Evolutionary conservation across 1,140 invertebrate species (phyloP), one percentile per base, ranked within the genome.

Genomic region (Conus ventricosus): DNA sequence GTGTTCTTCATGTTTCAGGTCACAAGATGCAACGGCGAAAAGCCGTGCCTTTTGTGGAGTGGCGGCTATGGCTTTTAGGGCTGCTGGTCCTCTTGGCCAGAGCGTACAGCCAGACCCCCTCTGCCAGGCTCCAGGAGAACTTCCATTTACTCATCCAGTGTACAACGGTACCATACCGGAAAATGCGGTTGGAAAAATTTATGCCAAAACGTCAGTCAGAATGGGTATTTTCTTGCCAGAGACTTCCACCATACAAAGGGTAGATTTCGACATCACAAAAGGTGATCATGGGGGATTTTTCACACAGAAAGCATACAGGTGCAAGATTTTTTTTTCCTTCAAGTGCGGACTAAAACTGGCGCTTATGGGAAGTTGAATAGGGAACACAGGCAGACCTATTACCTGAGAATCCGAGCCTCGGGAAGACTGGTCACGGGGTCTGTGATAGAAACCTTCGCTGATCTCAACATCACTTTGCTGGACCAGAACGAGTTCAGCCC

Each of bases 161-260:
- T 99, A 99, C 96, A 99, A 99, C 96, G 97, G 97, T 90, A 97
- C 97, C 91, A 98, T 99, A 91, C 96, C 97, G 13, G 98, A 99
- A 95, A 99, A 99, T 80, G 98, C 98, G 89, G 96, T 98, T 67
- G 97, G 97, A 63, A 98, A 98, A 93, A 97, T 97, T 1, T 98
- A 97, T 94, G 96, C 97, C 6, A 95, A 96, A 15, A 96, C 97
- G 4, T 94, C 96, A 10, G 85, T 90, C 17, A 96, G 96, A 92
- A 97, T 97, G 97, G 97, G 97, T 17, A 96, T 97, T 60, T 95
- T 92, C 51, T 82, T 95, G 11, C 90, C 91, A 10, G 93, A 95
- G 85, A 89, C 94, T 15, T 90, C 93, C 10, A 90, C 95, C 0
- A 92, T 92, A n/a, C 96, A 99, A 98, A 88, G 83, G 27, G 67